These are phyloP conservation scores for Peucedramus taeniatus DNA, from an alignment of 2,113 vertebrate genomes.

Conservation along the genomic window DNA sequence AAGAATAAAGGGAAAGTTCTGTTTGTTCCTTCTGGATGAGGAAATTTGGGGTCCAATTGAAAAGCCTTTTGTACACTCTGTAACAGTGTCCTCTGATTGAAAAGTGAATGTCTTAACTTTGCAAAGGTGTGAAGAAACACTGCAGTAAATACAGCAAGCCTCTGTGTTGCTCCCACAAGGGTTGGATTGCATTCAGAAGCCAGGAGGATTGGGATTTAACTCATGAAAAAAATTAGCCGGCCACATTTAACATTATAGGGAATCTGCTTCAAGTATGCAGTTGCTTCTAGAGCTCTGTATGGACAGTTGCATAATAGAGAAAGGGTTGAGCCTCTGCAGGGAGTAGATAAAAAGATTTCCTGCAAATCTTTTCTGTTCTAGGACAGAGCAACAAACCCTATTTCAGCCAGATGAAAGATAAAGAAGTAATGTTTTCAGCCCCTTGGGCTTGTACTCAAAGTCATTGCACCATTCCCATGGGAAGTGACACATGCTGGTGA, in stretches of 20 bases:
- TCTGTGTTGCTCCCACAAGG: neutral
- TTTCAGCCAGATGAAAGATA: neutral
- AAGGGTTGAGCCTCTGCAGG: neutral
- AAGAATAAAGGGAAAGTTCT: neutral
- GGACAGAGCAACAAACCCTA: neutral
- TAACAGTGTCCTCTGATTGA: neutral
- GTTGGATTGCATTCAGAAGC: neutral
- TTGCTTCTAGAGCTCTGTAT: neutral
- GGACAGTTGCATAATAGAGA: neutral
- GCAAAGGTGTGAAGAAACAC: neutral
- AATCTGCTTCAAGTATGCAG: neutral
- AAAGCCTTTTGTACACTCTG: neutral
- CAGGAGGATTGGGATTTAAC: neutral
- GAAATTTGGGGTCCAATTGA: neutral
- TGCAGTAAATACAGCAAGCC: neutral
- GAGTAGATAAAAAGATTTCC: neutral
- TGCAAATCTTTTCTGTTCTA: neutral
- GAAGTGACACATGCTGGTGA: neutral
- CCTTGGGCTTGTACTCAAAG: neutral
- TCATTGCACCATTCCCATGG: neutral
- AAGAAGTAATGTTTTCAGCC: neutral
- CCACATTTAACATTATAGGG: neutral
- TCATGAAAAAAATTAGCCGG: neutral
- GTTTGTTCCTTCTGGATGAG: neutral
- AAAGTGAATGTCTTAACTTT: neutral